These are phyloP conservation scores for Notoglanidium macrostoma DNA, from an alignment of 2,797 vertebrate genomes.

Conservation along the genomic window DNA sequence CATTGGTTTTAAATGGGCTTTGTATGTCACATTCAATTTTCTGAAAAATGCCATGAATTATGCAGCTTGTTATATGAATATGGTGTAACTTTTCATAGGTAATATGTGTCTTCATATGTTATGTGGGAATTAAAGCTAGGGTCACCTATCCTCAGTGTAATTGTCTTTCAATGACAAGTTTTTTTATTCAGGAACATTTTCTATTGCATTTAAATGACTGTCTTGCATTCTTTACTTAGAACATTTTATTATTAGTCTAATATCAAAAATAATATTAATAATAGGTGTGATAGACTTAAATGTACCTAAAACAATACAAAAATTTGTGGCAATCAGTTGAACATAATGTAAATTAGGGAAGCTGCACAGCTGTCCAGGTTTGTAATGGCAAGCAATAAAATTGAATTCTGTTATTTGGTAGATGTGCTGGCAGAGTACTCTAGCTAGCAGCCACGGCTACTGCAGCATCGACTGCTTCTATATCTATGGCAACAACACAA, in stretches of 20 bases:
- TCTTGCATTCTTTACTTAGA: neutral
- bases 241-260: neutral
- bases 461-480: constrained; percentile 12
- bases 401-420: neutral
- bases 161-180: neutral
- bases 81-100: neutral
- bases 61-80: neutral
- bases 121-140: neutral
- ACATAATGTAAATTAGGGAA: neutral
- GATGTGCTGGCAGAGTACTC: neutral
- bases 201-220: neutral
- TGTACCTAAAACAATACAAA: neutral
- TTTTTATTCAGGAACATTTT: neutral
- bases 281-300: neutral
- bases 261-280: neutral
- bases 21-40: neutral
- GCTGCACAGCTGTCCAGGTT: neutral
- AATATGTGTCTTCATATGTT: neutral
- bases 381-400: neutral
- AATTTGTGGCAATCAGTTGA: neutral
- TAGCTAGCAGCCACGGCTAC: neutral
- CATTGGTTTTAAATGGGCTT: neutral
- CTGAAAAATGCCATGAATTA: neutral
- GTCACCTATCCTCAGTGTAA: neutral
- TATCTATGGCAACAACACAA: constrained; percentile 17